phyloP scores from a whole-genome alignment of 23 tunicate genomes.

The Ascidia mentula region DNA sequence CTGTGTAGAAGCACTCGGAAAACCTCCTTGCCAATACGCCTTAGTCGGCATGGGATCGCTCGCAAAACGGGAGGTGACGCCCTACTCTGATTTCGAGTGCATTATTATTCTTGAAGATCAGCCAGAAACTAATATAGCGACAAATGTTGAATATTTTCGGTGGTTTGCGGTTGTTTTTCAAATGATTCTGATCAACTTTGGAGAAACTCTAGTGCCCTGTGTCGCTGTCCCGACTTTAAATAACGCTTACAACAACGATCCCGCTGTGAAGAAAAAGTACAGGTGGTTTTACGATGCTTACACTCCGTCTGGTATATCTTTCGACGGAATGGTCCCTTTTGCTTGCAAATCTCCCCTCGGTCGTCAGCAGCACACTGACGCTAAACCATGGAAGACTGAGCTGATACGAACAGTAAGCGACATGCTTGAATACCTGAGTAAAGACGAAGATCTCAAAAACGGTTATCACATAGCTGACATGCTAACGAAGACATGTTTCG shows the following conservation, averaged over 20 bases:
- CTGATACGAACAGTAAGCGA: conserved; percentile 28
- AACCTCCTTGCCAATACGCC: conserved; percentile 25
- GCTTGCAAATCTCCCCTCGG: conserved; percentile 26
- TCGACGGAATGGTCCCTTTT: conserved; percentile 27
- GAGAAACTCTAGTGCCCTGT: conserved; percentile 39
- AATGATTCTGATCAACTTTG: conserved; percentile 14
- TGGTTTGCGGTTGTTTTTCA: conserved; percentile 43
- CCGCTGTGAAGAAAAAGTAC: neutral
- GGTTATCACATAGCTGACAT: conserved; percentile 40
- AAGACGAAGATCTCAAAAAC: conserved; percentile 18
- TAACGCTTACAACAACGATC: neutral
- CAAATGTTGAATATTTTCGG: conserved; percentile 27
- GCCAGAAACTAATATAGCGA: neutral
- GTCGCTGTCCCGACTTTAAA: conserved; percentile 21
- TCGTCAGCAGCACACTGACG: conserved; percentile 12
- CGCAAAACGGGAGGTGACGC: conserved; percentile 26
- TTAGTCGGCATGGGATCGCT: conserved; percentile 36
- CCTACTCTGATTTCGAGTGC: conserved; percentile 43
- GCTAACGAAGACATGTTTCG: conserved; percentile 37
- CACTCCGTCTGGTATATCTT: conserved; percentile 22
- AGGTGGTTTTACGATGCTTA: conserved; percentile 24
- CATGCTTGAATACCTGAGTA: conserved; percentile 18
- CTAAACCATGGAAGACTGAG: conserved; percentile 4
- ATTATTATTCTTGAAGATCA: conserved; percentile 33
- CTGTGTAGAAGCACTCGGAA: conserved; percentile 17